Base-by-base conservation (phyloP, 2,888 invertebrate genomes). In the Hydropsyche betteni region DNA sequence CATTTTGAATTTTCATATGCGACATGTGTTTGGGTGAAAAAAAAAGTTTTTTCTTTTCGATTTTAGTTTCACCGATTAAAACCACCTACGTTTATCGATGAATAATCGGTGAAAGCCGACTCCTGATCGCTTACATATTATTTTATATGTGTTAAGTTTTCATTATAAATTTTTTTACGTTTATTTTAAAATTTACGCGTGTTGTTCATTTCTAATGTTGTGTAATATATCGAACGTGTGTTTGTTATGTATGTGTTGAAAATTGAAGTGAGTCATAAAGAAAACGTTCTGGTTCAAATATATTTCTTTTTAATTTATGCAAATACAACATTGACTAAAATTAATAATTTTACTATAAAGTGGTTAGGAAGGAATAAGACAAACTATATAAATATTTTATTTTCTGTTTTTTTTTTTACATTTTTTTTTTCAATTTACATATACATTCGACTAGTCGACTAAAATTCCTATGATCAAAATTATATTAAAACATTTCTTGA, bases 381-480 rank as follows among this genome's bases (percentile, higher is more conserved):
- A 72, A 72, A 72, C 72, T 55, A 72, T 72, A 58, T 72, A 61
- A 61, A 72, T 72, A 72, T 33, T 70, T 70, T 53, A 53, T 70
- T 53, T 24, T 53, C 34, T 4, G n/a, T n/a, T 70, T 33, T 8
- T 70, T 53, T 53, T 24, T 69, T 4, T 34, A 70, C 34, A 70
- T 64, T 64, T 64, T 34, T 33, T 64, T 12, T 64, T 34, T 33
- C 34, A 64, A 64, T 34, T 34, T 64, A 64, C 64, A 64, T 64
- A 44, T 44, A 44, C 44, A 44, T 44, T 44, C 44, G 33, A 64
- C 64, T 64, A 64, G 64, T 64, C 64, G 36, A 64, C 34, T 12
- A 64, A 64, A 64, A 36, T 64, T 64, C 64, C 36, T 64, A 64
- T 36, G 5, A 64, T 64, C 34, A 12, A 4, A 64, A 64, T 7